Evolutionary conservation across 2,888 invertebrate species (phyloP), one percentile per base, ranked within the genome.

Genomic region (Danaus chrysippus): DNA sequence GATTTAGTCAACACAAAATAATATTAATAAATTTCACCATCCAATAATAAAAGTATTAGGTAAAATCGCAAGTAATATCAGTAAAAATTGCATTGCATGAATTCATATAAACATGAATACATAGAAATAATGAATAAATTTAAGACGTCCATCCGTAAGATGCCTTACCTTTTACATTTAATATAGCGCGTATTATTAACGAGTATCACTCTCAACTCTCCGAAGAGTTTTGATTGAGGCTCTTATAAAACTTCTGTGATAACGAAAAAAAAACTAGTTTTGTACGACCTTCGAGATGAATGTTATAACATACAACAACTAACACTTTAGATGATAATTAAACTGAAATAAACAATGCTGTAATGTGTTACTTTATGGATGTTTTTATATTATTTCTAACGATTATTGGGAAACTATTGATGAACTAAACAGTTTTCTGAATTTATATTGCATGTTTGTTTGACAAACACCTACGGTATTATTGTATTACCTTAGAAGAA

Each of bases 241-340:
- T 49, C 49, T 49, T 49, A 9, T 17, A 49, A 49, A 49, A 49
- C 49, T 49, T 49, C 49, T 49, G 8, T 49, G 11, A 17, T 17
- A 17, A 10, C 17, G 17, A 11, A 34, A 34, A 59, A 57, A 58
- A 59, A 60, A 60, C 60, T 10, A 56, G 56, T 56, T 55, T 42
- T 17, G 11, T 1, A 8, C 17, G 60, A 42, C 60, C 60, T 60
- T 60, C 60, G 10, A 15, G 17, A 49, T 49, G 17, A 17, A 49
- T 49, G 17, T 6, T 17, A 49, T 17, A n/a, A 49, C 17, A 49
- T 46, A 46, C 17, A 56, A 44, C 56, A 42, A 60, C 42, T 49
- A 17, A 49, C 49, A 49, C 10, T 49, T 17, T 17, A 1, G 46
- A 46, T 46, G 46, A 46, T 46, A 46, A 46, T 49, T 10, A 49